These are phyloP conservation scores for Mus pahari DNA, from an alignment of 2,113 vertebrate genomes.

Conservation along the genomic window DNA sequence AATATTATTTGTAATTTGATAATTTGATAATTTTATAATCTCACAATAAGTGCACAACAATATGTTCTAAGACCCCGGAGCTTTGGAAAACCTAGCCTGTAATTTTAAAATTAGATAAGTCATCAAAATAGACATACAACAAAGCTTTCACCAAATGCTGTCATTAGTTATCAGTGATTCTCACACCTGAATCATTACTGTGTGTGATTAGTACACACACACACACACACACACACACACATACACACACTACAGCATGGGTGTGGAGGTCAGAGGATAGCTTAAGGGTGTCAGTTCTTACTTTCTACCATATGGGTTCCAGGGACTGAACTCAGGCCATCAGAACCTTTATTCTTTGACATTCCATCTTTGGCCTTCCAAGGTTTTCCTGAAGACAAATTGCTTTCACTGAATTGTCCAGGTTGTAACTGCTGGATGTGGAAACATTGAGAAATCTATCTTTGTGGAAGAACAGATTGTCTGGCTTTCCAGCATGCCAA, in stretches of 20 bases:
- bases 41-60: not conserved
- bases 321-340: not conserved
- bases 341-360: not conserved
- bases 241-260: not conserved
- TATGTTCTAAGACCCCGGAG: not conserved
- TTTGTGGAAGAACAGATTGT: not conserved
- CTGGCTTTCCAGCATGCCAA: too few species aligned
- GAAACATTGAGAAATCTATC: not conserved
- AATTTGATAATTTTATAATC: slow-evolving; percentile 44
- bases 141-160: not conserved
- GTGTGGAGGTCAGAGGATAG: not conserved
- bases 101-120: not conserved
- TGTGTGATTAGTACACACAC: not conserved
- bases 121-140: not conserved
- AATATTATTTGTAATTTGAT: slow-evolving; percentile 6
- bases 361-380: not conserved
- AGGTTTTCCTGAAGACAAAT: not conserved
- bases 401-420: not conserved
- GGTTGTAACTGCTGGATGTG: not conserved
- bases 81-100: not conserved
- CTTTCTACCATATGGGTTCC: not conserved
- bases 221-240: too few species aligned
- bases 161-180: not conserved
- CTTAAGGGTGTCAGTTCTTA: not conserved
- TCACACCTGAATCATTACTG: not conserved